Evolutionary conservation across 1,140 invertebrate genomes (phyloP), one percentile per base, ranked within the genome.

Genomic region (Chrysoperla carnea): DNA sequence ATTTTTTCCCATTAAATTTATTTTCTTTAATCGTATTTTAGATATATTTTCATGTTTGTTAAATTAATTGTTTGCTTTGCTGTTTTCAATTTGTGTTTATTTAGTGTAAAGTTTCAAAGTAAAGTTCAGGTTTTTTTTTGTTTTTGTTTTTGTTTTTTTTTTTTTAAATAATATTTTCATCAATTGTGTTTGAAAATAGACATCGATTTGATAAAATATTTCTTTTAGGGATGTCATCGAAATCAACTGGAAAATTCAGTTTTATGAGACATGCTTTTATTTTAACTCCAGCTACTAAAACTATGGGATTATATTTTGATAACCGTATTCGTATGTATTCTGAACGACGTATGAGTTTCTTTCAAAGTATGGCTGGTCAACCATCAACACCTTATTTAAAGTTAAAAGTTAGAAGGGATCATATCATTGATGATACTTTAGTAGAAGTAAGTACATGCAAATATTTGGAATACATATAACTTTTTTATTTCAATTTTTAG

Each of bases 291-390:
- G 82, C 86, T 1, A 91, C 86, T 1, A 94, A 93, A 65, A 84
- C 84, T 8, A 70, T 90, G 44, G 86, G 83, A 0, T 64, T 94
- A 27, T 93, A 91, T 63, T 93, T 89, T 59, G 90, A 95, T 61
- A 93, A 91, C 60, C 72, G 90, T 29, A 90, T 95, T 57, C 73
- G 89, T 33, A 96, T 96, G 91, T 88, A 88, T 59, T 88, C 83
- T 48, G 89, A 94, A 61, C 65, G 89, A 41, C 66, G 89, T 52
- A 74, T 85, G 60, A 82, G 80, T 58, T 66, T 91, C 59, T 63
- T 89, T 54, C 77, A 88, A 56, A 52, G 48, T 40, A 73, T 85
- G 28, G 74, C 78, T 29, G 81, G 83, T 2, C 75, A 80, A 45
- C 81, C 83, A 1, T 76, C 81, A 3, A 81, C 82, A 70, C 86